Percentiles rank a stretch among this genome's conserved stretches.
Evolutionary conservation across 2,888 invertebrate species (phyloP).

Genomic region (Phrixothrix hirtus): DNA sequence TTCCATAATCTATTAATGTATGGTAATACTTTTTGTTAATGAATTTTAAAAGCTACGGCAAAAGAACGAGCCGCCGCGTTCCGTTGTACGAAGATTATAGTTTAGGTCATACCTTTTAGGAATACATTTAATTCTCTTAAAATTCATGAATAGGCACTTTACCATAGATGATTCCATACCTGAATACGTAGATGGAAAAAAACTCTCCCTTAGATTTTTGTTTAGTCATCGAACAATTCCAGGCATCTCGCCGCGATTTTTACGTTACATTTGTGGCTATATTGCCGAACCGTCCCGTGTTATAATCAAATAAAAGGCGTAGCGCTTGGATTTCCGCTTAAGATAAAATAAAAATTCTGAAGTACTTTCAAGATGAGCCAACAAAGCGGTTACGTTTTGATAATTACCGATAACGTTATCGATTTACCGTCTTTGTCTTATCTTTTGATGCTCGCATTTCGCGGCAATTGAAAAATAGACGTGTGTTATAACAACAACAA

Average conservation of each 20-base stretch:
- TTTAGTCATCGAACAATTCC: constrained; percentile 41
- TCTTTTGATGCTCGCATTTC: too few relatives aligned
- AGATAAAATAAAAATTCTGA: too few relatives aligned
- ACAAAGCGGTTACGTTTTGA: too few relatives aligned
- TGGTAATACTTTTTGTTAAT: constrained; percentile 7
- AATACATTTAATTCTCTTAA: constrained; percentile 53
- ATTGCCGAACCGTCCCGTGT: too few relatives aligned
- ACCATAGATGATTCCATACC: constrained; percentile 45
- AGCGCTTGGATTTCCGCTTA: too few relatives aligned
- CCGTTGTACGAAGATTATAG: constrained; percentile 41
- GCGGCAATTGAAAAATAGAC: too few relatives aligned
- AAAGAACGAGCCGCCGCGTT: constrained; percentile 6
- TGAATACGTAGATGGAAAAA: constrained; percentile 45
- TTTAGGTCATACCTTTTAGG: constrained; percentile 45
- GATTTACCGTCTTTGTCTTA: too few relatives aligned
- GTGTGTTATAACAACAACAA: too few relatives aligned
- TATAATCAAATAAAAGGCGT: too few relatives aligned
- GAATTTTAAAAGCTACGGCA: constrained; percentile 1
- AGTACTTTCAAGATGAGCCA: too few relatives aligned
- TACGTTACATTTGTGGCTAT: too few relatives aligned
- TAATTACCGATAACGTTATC: too few relatives aligned
- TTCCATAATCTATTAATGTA: constrained; percentile 2
- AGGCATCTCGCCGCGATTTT: constrained; percentile 18
- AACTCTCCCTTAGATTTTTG: constrained; percentile 47
- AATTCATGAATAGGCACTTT: constrained; percentile 54